Base-by-base conservation (phyloP, 2,797 vertebrate species). In the Betta splendens region DNA sequence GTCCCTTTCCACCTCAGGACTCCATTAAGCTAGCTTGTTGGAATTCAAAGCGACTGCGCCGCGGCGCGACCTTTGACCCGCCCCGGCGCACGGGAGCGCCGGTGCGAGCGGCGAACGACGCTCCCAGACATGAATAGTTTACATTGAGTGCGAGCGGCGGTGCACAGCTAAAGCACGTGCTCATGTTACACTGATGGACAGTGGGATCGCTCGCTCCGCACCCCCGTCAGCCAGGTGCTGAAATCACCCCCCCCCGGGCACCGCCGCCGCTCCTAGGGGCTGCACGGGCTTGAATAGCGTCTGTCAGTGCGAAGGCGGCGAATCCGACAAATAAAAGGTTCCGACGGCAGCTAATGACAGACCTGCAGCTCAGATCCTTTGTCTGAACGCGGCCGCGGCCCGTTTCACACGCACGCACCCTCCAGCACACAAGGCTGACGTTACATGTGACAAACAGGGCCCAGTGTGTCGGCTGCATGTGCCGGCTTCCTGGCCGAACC, bases 141-240 rank as follows among this genome's bases (percentile, higher is more conserved):
- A 69, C 85, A 84, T 85, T 87, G 80, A 84, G 61, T 13, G 43
- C 33, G 78, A 56, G 69, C 68, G 74, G 51, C 21, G 50, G 80
- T 53, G 83, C 80, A 69, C 65, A 26, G 77, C 74, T 81, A 72
- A 82, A 62, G 76, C 77, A 50, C 42, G 38, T 83, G 80, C 75
- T 87, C 81, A 54, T 72, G 65, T 89, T 82, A 77, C 77, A 81
- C 72, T 87, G 80, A 83, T 60, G 66, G 80, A 84, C 75, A 29
- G 70, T 3, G 33, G 62, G 76, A 79, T 77, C 62, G 15, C 7
- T 55, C 48, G 17, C 59, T 71, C 64, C 42, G 48, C 68, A 53
- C 42, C 54, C 53, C 59, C 66, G 69, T 79, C 79, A 45, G 73
- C 38, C 6, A 35, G 53, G 61, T 66, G 77, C 51, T 54, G 70